Conservation (phyloP, 1,140 invertebrate genomes). For the Gryon sp. region DNA sequence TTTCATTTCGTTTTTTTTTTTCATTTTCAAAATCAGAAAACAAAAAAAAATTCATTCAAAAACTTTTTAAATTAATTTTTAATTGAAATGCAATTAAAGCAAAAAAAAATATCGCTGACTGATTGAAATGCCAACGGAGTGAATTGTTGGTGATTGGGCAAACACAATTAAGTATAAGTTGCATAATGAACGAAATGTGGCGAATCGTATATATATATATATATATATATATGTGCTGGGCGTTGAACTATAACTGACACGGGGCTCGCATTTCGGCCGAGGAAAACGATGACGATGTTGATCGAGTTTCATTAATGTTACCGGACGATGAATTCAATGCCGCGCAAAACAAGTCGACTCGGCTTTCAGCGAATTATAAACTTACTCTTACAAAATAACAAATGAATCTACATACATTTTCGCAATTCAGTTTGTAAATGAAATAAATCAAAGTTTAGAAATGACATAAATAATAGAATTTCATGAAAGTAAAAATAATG, state of each 20-base stretch:
- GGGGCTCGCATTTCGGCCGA: conserved; percentile 42
- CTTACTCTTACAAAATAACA: background rate
- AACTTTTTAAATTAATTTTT: no score
- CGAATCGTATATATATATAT: no score
- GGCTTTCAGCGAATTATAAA: conserved; percentile 12
- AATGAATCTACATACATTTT: no score
- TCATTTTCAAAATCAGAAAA: no score
- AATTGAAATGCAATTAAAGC: no score
- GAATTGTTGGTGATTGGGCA: background rate
- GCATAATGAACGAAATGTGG: conserved; percentile 25
- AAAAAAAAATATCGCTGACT: no score
- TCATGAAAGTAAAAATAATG: no score
- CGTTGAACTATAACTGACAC: conserved; percentile 53
- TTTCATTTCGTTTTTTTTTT: no score
- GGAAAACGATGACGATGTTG: conserved; percentile 53
- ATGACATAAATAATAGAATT: no score
- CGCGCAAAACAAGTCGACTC: conserved; percentile 49
- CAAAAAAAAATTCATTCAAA: no score
- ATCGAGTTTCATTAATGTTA: conserved; percentile 57
- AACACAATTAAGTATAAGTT: conserved; percentile 17
- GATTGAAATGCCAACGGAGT: background rate
- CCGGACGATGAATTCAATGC: conserved; percentile 48
- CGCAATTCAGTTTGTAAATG: no score
- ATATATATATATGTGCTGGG: conserved; percentile 5
- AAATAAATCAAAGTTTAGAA: no score